Percentiles rank a stretch among this genome's conserved stretches.
These are phyloP conservation scores for Monochamus alternatus DNA, from an alignment of 2,888 invertebrate genomes.

Conservation along the genomic window DNA sequence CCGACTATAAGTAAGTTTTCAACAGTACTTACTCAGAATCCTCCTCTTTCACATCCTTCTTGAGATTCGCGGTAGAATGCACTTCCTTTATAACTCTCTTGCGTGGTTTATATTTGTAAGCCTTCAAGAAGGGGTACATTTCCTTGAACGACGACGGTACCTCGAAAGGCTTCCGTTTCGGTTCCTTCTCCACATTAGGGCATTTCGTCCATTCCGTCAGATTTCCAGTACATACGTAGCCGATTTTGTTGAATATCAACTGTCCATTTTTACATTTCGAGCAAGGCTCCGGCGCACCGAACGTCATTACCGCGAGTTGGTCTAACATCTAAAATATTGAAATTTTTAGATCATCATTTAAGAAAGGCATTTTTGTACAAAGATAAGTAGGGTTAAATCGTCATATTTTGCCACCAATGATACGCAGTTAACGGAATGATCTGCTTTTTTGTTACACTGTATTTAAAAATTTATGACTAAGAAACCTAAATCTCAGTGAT, in stretches of 20 bases:
- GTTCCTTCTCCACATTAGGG: constrained; percentile 78
- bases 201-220: constrained; percentile 94
- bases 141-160: constrained; percentile 78
- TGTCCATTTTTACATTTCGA: constrained; percentile 85
- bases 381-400: no score
- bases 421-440: no score
- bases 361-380: no score
- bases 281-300: constrained; percentile 88
- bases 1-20: neutral
- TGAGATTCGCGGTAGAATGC: constrained; percentile 72
- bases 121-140: constrained; percentile 74
- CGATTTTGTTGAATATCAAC: constrained; percentile 78
- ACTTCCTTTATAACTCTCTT: constrained; percentile 75
- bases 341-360: neutral
- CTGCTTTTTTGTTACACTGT: no score
- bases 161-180: constrained; percentile 80
- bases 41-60: constrained; percentile 68
- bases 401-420: no score
- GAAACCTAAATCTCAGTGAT: no score
- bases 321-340: constrained; percentile 78
- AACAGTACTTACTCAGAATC: constrained; percentile 62
- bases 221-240: constrained; percentile 86
- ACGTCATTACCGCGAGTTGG: constrained; percentile 86
- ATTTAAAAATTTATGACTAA: no score
- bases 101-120: constrained; percentile 76